phyloP scores from a whole-genome alignment of 2,888 invertebrate species.

The Halictus ligatus region DNA sequence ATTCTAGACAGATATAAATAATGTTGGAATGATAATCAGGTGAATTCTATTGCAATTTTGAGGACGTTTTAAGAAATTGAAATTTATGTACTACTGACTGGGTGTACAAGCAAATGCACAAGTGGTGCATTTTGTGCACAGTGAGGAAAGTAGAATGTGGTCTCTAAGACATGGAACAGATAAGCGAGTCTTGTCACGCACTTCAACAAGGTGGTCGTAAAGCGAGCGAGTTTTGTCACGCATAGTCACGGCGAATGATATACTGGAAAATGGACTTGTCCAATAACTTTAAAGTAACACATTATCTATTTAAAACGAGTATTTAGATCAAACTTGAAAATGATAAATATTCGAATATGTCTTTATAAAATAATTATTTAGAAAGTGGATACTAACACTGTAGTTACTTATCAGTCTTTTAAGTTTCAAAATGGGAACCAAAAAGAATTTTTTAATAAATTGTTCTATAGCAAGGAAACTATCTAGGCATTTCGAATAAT shows the following conservation, averaged over 20 bases:
- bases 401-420: too few species aligned
- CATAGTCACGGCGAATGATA: not conserved
- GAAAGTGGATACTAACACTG: not conserved
- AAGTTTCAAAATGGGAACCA: too few species aligned
- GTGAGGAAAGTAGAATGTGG: not conserved
- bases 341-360: not conserved
- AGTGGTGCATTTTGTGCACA: not conserved
- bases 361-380: not conserved
- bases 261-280: not conserved
- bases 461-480: too few species aligned
- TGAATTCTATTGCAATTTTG: not conserved
- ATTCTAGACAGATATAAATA: not conserved
- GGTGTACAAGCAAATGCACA: not conserved
- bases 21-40: not conserved
- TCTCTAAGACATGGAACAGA: not conserved
- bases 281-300: not conserved
- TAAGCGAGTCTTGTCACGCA: not conserved
- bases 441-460: too few species aligned
- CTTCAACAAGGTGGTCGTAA: not conserved
- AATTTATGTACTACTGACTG: not conserved
- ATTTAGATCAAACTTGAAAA: not conserved
- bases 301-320: not conserved
- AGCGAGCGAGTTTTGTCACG: not conserved
- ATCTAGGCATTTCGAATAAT: too few species aligned
- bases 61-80: not conserved